A percentile compares a stretch with the other conserved stretches of the same genome.
Conservation (phyloP, 2,888 invertebrate genomes). For the Dryomyza anilis region DNA sequence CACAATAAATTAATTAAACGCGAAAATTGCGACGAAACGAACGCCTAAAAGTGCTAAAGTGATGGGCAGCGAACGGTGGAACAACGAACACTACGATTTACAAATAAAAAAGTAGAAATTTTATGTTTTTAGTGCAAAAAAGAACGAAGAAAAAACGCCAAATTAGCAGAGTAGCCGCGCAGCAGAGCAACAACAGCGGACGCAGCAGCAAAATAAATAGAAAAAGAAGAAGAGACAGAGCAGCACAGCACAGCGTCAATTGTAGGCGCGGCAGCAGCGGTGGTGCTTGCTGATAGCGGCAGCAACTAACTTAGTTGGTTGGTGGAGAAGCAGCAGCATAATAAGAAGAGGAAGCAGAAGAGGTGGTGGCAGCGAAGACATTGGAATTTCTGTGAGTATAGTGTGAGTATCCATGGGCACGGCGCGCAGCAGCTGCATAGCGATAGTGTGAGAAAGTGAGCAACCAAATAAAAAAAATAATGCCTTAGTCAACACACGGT, state of each 20-base stretch:
- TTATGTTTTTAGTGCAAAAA: constrained; percentile 10
- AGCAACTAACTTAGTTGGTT: too few species aligned
- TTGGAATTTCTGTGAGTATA: constrained; percentile 50
- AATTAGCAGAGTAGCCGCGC: too few species aligned
- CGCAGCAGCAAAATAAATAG: constrained; percentile 31
- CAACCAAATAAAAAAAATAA: constrained; percentile 42
- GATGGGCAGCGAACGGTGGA: neutral
- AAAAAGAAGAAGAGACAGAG: constrained; percentile 28
- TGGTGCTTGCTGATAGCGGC: constrained; percentile 29
- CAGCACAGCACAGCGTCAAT: too few species aligned
- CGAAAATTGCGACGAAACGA: neutral
- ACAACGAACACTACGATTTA: neutral
- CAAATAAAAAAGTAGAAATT: constrained; percentile 16
- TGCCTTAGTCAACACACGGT: constrained; percentile 42
- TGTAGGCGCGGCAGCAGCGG: constrained; percentile 7
- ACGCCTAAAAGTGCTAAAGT: constrained; percentile 18
- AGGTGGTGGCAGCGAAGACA: constrained; percentile 40
- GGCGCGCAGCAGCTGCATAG: constrained; percentile 43
- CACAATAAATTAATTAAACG: constrained; percentile 18
- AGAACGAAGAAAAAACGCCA: constrained; percentile 10
- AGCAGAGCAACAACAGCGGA: constrained; percentile 36
- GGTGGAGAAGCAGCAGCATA: constrained; percentile 32
- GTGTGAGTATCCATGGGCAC: constrained; percentile 36
- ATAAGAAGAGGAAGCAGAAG: constrained; percentile 31
- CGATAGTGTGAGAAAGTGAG: constrained; percentile 42